Evolutionary conservation across 2,113 vertebrate species (phyloP).

Genomic region (Labeo catla): DNA sequence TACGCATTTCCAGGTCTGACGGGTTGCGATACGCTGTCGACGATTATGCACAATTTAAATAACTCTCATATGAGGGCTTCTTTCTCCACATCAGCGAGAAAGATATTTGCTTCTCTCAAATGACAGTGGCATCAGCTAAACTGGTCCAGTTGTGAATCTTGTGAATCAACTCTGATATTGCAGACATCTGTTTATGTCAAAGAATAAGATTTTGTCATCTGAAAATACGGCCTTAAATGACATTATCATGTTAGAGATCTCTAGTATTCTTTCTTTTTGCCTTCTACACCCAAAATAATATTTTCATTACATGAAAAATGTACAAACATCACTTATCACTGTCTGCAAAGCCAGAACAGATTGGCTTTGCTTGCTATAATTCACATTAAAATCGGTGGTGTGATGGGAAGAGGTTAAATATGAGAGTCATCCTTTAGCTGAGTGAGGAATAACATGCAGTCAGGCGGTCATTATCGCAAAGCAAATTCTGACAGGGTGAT

Average conservation of each 20-base stretch:
- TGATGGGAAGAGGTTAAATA: conserved; percentile 1
- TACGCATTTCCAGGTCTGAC: conserved; percentile 50
- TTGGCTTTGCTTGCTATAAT: conserved; percentile 46
- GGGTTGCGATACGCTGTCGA: conserved; percentile 32
- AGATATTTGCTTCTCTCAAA: conserved; percentile 56
- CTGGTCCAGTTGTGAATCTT: conserved; percentile 46
- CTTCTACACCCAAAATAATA: conserved; percentile 24
- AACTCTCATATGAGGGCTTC: conserved; percentile 48
- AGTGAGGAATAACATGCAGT: neutral
- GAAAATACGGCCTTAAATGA: conserved; percentile 50
- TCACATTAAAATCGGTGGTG: conserved; percentile 32
- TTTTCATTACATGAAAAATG: conserved; percentile 45
- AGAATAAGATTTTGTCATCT: conserved; percentile 49
- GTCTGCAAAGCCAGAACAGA: conserved; percentile 15
- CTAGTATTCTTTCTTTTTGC: conserved; percentile 44
- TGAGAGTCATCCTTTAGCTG: neutral
- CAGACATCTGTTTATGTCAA: conserved; percentile 59
- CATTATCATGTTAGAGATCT: conserved; percentile 48
- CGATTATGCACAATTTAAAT: conserved; percentile 56
- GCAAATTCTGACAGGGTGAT: neutral
- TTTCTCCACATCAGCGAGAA: conserved; percentile 54
- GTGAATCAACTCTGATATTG: conserved; percentile 58
- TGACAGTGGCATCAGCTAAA: conserved; percentile 55
- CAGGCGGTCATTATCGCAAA: neutral
- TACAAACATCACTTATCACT: conserved; percentile 30